Evolutionary conservation across 2,797 vertebrate species (phyloP).

Genomic region (Ceryle rudis): DNA sequence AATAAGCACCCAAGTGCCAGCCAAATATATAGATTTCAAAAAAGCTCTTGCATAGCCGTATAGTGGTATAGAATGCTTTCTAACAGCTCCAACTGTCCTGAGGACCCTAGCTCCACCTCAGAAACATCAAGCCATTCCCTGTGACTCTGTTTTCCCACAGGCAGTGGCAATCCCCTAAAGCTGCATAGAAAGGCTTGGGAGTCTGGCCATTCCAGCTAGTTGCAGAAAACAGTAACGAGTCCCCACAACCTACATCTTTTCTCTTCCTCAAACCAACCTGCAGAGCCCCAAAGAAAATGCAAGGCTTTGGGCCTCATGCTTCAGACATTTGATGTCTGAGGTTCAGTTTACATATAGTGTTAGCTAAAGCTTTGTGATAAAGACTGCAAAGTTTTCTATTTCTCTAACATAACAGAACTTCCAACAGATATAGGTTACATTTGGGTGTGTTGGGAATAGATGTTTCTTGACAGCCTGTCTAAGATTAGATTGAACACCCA

Average conservation of each 20-base stretch:
- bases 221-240: not conserved
- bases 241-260: not conserved
- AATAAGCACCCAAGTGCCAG: not conserved
- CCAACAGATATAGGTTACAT: not conserved
- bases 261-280: not conserved
- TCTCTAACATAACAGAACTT: not conserved
- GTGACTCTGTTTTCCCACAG: not conserved
- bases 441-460: not conserved
- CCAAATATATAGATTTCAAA: not conserved
- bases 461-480: constrained; percentile 24
- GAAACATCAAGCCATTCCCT: not conserved
- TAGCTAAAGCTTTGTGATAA: constrained; percentile 7
- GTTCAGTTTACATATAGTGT: not conserved
- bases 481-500: not conserved
- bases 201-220: not conserved
- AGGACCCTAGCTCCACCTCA: not conserved
- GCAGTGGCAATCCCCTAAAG: not conserved
- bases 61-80: not conserved
- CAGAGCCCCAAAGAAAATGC: not conserved
- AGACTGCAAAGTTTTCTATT: not conserved
- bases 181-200: not conserved
- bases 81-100: not conserved
- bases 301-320: not conserved
- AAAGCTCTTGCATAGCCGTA: not conserved
- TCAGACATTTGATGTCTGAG: not conserved